Percentiles rank a stretch among this genome's conserved stretches.
Evolutionary conservation across 1,140 invertebrate genomes (phyloP).

Genomic region (Drosophila nebulosa): DNA sequence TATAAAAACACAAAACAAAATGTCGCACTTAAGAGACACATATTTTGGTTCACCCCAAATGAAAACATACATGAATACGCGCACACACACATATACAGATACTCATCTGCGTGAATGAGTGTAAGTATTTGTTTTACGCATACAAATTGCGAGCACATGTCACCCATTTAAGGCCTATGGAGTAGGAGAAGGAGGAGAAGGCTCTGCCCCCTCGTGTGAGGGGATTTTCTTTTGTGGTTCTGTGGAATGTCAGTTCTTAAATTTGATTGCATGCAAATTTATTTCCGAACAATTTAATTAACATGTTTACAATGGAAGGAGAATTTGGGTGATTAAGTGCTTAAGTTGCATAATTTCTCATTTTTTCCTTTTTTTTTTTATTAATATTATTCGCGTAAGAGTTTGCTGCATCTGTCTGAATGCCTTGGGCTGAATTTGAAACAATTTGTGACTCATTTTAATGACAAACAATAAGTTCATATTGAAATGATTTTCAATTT

Average conservation of each 20-base stretch:
- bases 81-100: neutral
- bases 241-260: slow-evolving; percentile 31
- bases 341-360: slow-evolving; percentile 26
- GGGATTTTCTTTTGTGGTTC: slow-evolving; percentile 40
- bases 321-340: slow-evolving; percentile 25
- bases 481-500: slow-evolving; percentile 1
- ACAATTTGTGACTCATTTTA: neutral
- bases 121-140: slow-evolving; percentile 49
- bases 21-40: no score
- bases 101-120: neutral
- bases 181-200: neutral
- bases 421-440: neutral
- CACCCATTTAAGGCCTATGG: slow-evolving; percentile 23
- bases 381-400: neutral
- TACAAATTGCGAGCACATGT: slow-evolving; percentile 66
- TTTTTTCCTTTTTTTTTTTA: slow-evolving; percentile 2
- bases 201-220: slow-evolving; percentile 6
- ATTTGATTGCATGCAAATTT: slow-evolving; percentile 55
- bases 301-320: slow-evolving; percentile 32
- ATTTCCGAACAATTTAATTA: slow-evolving; percentile 39
- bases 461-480: neutral
- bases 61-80: neutral
- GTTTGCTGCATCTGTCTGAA: neutral
- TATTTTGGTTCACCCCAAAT: neutral
- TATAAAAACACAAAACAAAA: no score